These are phyloP conservation scores for Bombyx mandarina DNA, from an alignment of 1,140 invertebrate species.

Conservation along the genomic window DNA sequence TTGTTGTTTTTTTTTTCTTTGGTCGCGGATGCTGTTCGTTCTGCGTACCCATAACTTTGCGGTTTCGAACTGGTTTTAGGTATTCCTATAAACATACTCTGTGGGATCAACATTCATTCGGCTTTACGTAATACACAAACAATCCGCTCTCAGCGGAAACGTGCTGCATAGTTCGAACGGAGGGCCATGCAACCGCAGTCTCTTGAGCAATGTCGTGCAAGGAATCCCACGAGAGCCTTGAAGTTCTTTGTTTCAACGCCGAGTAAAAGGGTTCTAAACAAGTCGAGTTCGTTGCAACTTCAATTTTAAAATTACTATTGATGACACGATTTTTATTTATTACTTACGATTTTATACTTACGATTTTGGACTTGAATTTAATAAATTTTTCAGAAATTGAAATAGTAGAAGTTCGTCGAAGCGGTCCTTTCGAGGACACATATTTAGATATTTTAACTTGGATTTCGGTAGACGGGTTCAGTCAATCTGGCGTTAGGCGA, in stretches of 20 bases:
- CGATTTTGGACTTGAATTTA: no score
- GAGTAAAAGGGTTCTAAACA: conserved; percentile 21
- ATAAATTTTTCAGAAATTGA: no score
- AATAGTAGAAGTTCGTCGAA: no score
- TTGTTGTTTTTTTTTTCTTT: background rate
- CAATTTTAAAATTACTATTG: no score
- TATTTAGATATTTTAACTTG: no score
- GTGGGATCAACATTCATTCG: conserved; percentile 3
- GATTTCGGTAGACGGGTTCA: no score
- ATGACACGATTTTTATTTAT: no score
- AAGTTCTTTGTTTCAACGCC: conserved; percentile 27
- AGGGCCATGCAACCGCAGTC: conserved; percentile 29
- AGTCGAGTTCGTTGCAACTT: conserved; percentile 1
- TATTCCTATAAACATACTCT: conserved; percentile 30
- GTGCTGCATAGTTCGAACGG: conserved; percentile 28
- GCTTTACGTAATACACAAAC: conserved; percentile 3
- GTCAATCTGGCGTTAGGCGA: no score
- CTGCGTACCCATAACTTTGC: conserved; percentile 26
- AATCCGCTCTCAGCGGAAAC: conserved; percentile 27
- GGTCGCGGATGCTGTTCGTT: conserved; percentile 20
- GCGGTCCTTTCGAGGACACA: no score
- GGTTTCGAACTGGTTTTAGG: conserved; percentile 42
- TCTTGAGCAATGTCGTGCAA: conserved; percentile 31
- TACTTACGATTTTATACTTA: no score
- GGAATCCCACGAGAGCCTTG: conserved; percentile 33